Percentiles rank a stretch among this genome's conserved stretches.
phyloP scores from a whole-genome alignment of 2,888 invertebrate genomes.

The Brachynemurus nebulosus region DNA sequence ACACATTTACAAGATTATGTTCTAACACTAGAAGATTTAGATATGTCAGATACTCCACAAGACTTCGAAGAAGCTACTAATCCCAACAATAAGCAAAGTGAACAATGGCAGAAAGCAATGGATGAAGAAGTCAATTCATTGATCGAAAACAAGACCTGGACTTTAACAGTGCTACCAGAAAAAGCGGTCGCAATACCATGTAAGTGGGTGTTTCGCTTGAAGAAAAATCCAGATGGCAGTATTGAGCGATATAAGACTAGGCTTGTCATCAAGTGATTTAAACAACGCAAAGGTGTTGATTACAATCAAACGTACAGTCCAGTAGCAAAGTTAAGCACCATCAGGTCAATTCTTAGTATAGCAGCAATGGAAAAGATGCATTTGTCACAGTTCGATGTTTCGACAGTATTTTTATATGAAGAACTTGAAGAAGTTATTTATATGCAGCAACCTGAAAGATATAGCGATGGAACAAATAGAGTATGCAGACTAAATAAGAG shows the following conservation, averaged over 20 bases:
- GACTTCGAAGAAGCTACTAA: not conserved
- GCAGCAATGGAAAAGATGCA: no score
- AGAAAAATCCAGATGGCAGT: not conserved
- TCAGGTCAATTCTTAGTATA: no score
- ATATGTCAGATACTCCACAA: not conserved
- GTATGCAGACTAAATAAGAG: no score
- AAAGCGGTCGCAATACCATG: not conserved
- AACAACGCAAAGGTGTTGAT: no score
- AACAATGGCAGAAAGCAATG: not conserved
- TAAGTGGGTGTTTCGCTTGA: not conserved
- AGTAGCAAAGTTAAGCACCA: no score
- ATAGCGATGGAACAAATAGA: no score
- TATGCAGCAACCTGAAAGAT: no score
- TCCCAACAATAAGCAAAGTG: not conserved
- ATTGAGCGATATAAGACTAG: not conserved
- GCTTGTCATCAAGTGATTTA: no score
- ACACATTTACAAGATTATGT: not conserved
- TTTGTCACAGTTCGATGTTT: no score
- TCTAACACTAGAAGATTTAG: not conserved
- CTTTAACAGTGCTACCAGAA: not conserved
- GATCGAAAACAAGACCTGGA: not conserved
- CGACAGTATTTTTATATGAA: no score
- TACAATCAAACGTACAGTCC: no score
- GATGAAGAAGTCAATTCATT: not conserved
- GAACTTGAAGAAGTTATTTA: no score